phyloP scores from a whole-genome alignment of 2,113 vertebrate species.

The Ascaphus truei region DNA sequence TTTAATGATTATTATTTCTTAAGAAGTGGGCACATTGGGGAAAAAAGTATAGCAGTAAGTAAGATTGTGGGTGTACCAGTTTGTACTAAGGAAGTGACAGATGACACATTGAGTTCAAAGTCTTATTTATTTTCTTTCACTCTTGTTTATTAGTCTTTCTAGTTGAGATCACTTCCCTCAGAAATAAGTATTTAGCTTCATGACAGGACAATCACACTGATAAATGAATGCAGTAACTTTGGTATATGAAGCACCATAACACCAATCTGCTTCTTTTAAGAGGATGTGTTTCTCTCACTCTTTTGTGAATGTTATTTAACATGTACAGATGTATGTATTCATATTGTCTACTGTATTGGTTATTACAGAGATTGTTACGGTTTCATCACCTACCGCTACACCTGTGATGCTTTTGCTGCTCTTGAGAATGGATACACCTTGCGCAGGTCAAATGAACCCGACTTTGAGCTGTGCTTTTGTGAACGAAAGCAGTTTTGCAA shows the following conservation, averaged over 20 bases:
- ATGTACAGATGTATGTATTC: slow-evolving; percentile 33
- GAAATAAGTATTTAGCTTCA: slow-evolving; percentile 66
- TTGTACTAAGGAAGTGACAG: slow-evolving; percentile 51
- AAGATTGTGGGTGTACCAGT: slow-evolving; percentile 47
- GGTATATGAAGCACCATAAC: slow-evolving; percentile 35
- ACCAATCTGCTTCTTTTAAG: slow-evolving; percentile 36
- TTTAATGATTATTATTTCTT: slow-evolving; percentile 56
- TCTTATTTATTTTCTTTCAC: slow-evolving; percentile 65
- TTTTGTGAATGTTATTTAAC: slow-evolving; percentile 5
- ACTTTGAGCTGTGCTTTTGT: slow-evolving; percentile 96
- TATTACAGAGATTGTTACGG: slow-evolving; percentile 92
- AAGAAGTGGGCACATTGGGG: slow-evolving; percentile 48
- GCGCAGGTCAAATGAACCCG: slow-evolving; percentile 84
- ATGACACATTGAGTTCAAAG: slow-evolving; percentile 61
- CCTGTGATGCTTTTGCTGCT: slow-evolving; percentile 96
- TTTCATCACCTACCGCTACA: slow-evolving; percentile 99
- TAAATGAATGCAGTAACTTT: slow-evolving; percentile 55
- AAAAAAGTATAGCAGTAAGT: slow-evolving; percentile 42
- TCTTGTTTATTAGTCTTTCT: slow-evolving; percentile 68
- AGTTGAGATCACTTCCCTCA: slow-evolving; percentile 66
- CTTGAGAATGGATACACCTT: slow-evolving; percentile 96
- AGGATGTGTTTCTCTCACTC: slow-evolving; percentile 37
- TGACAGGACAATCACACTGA: slow-evolving; percentile 69
- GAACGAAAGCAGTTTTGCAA: slow-evolving; percentile 93
- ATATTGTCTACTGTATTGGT: slow-evolving; percentile 5